These are phyloP conservation scores for Grus americana DNA, from an alignment of 2,113 vertebrate species.

Conservation along the genomic window DNA sequence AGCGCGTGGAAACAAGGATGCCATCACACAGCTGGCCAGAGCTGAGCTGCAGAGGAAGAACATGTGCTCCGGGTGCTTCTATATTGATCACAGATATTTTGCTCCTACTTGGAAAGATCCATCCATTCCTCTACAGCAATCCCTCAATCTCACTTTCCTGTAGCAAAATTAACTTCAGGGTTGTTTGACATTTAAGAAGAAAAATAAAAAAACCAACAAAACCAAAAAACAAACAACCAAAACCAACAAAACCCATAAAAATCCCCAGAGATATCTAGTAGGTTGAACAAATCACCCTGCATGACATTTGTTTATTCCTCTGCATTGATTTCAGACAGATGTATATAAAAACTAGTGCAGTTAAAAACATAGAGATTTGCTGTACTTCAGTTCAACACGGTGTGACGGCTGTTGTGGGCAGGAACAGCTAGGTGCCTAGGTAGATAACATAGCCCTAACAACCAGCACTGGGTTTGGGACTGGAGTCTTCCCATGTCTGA, in stretches of 20 bases:
- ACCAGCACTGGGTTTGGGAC: not conserved
- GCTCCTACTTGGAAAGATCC: not conserved
- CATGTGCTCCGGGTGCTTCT: accelerated
- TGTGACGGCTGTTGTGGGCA: not conserved
- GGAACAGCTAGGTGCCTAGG: not conserved
- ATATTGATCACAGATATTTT: not conserved
- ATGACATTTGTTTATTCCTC: not conserved
- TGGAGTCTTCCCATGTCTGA: not conserved
- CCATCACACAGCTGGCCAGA: not conserved
- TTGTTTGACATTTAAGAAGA: not conserved
- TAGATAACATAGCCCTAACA: not conserved
- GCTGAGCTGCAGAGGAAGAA: not conserved
- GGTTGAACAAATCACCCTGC: not conserved
- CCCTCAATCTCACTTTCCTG: not conserved
- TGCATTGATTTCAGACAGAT: not conserved
- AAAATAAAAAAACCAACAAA: not conserved
- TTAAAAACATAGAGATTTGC: not conserved
- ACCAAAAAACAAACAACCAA: not conserved
- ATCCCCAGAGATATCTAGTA: not conserved
- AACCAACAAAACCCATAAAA: not conserved
- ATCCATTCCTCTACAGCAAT: not conserved
- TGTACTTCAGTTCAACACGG: not conserved
- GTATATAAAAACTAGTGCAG: not conserved
- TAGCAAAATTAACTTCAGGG: not conserved
- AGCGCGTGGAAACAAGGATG: not conserved